phyloP scores from a whole-genome alignment of 2,797 vertebrate genomes.

The Apodemus agrarius region DNA sequence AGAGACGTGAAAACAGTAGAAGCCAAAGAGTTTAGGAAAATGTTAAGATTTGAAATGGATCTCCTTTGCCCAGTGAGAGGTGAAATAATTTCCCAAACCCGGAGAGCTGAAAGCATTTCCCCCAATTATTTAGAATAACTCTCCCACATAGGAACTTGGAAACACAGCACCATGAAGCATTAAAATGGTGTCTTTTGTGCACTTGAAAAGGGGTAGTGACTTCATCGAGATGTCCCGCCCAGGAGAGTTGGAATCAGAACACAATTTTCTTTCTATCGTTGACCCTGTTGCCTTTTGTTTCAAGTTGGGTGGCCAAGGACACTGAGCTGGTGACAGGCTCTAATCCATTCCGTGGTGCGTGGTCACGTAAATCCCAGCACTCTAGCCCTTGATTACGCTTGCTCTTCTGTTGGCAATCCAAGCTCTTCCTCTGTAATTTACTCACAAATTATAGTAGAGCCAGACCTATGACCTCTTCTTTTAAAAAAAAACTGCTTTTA shows the following conservation, averaged over 20 bases:
- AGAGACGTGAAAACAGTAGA: neutral
- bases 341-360: neutral
- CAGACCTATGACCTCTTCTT: neutral
- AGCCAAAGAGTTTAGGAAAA: constrained; percentile 3
- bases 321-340: neutral
- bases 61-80: neutral
- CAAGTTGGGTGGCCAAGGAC: neutral
- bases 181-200: neutral
- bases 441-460: neutral
- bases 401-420: neutral
- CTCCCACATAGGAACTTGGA: neutral
- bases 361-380: neutral
- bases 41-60: neutral
- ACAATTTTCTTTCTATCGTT: neutral
- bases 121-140: neutral
- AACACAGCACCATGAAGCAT: neutral
- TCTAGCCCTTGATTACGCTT: neutral
- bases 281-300: neutral
- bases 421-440: neutral
- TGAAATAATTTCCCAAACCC: constrained; percentile 24
- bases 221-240: constrained; percentile 3
- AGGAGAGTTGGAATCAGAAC: constrained; percentile 12
- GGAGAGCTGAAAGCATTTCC: neutral
- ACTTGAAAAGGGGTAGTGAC: neutral
- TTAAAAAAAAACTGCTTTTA: constrained; percentile 46